A percentile compares a stretch with the other conserved stretches of the same genome.
Conservation (phyloP, 2,888 invertebrate genomes). For the Callimorpha dominula region DNA sequence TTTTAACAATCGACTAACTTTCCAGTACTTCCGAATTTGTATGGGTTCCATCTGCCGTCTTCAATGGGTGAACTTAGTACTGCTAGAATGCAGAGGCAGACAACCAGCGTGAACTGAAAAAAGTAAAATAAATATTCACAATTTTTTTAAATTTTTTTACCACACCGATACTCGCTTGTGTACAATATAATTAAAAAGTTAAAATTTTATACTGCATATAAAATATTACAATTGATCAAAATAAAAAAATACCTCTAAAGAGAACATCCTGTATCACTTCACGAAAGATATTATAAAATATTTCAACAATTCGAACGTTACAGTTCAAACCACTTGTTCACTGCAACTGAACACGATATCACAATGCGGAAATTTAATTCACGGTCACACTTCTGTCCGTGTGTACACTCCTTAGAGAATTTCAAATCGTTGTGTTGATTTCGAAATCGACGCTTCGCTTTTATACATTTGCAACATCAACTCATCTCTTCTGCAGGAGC, state of each 20-base stretch:
- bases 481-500: slow-evolving; percentile 74
- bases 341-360: slow-evolving; percentile 62
- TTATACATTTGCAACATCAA: slow-evolving; percentile 85
- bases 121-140: slow-evolving; percentile 18
- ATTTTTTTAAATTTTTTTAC: neutral
- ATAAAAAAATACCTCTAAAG: slow-evolving; percentile 64
- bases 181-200: neutral
- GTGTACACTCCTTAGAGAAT: slow-evolving; percentile 81
- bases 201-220: neutral
- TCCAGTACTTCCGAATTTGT: slow-evolving; percentile 75
- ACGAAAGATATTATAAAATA: slow-evolving; percentile 47
- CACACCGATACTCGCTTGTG: neutral
- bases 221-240: slow-evolving; percentile 9
- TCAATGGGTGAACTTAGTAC: slow-evolving; percentile 67
- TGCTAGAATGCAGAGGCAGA: slow-evolving; percentile 73
- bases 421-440: slow-evolving; percentile 85
- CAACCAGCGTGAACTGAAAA: slow-evolving; percentile 70
- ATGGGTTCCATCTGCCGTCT: slow-evolving; percentile 78
- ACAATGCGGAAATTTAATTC: slow-evolving; percentile 78
- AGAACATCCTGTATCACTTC: slow-evolving; percentile 75
- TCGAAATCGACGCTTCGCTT: slow-evolving; percentile 84
- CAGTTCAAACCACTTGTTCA: slow-evolving; percentile 71
- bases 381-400: slow-evolving; percentile 69
- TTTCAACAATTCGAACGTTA: slow-evolving; percentile 45
- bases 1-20: slow-evolving; percentile 67